Conservation (phyloP, 1,140 invertebrate species). For the Phocides pigmalion region DNA sequence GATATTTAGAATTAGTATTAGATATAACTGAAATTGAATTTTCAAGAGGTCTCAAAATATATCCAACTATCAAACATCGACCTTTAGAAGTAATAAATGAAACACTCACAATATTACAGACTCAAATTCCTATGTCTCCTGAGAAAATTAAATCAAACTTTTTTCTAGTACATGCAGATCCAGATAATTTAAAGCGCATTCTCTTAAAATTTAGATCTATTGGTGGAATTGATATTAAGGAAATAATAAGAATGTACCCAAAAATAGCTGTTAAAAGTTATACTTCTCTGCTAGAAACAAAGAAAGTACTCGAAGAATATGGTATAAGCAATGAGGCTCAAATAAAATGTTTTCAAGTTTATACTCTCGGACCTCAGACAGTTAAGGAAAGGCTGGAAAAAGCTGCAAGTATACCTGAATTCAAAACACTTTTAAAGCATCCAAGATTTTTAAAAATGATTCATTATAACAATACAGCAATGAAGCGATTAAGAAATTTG, state of each 20-base stretch:
- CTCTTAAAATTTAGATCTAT: slow-evolving; percentile 72
- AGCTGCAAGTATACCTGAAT: slow-evolving; percentile 76
- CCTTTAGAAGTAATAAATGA: slow-evolving; percentile 76
- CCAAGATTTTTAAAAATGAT: slow-evolving; percentile 83
- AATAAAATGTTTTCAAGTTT: slow-evolving; percentile 71
- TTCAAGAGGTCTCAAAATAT: slow-evolving; percentile 68
- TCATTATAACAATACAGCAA: slow-evolving; percentile 71
- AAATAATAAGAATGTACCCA: slow-evolving; percentile 76
- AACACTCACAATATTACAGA: slow-evolving; percentile 77
- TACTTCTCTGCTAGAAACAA: slow-evolving; percentile 68
- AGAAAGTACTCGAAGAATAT: slow-evolving; percentile 76
- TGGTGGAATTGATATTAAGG: slow-evolving; percentile 73
- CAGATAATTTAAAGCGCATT: slow-evolving; percentile 76
- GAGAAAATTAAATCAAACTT: slow-evolving; percentile 81
- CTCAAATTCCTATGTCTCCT: slow-evolving; percentile 72
- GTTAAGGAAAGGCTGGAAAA: slow-evolving; percentile 76
- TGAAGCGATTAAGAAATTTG: slow-evolving; percentile 76
- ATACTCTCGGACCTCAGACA: slow-evolving; percentile 69
- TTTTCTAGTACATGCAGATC: slow-evolving; percentile 77
- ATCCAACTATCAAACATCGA: slow-evolving; percentile 78
- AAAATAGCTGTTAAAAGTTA: slow-evolving; percentile 74
- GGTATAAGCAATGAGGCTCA: slow-evolving; percentile 73
- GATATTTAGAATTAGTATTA: slow-evolving; percentile 77
- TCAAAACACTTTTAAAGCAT: slow-evolving; percentile 79
- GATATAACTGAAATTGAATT: slow-evolving; percentile 76